Evolutionary conservation across 2,888 invertebrate genomes (phyloP).

Genomic region (Phaonia tiefii): DNA sequence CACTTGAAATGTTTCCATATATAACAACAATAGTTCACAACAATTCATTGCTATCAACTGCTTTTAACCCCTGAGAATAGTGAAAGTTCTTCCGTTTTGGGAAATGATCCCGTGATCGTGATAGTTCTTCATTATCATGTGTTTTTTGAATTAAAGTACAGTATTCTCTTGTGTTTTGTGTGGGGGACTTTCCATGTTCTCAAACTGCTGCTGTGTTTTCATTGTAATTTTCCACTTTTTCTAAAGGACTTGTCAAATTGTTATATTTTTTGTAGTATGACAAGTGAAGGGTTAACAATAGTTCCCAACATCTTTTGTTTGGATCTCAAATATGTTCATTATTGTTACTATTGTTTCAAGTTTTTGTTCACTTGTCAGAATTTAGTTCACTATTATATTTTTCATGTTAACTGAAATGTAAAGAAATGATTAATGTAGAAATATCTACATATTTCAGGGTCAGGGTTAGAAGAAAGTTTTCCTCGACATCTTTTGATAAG

Average conservation of each 20-base stretch:
- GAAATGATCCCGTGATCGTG: background rate
- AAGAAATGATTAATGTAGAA: constrained; percentile 31
- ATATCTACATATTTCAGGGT: constrained; percentile 47
- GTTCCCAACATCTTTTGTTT: constrained; percentile 5
- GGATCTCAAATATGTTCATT: constrained; percentile 1
- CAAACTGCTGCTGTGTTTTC: constrained; percentile 53
- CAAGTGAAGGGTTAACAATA: constrained; percentile 66
- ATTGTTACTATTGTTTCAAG: constrained; percentile 27
- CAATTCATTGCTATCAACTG: background rate
- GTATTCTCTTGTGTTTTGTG: constrained; percentile 39
- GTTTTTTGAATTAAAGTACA: background rate
- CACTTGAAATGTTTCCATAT: constrained; percentile 50
- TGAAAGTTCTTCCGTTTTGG: constrained; percentile 65
- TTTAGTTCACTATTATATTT: constrained; percentile 54
- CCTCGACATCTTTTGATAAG: constrained; percentile 41
- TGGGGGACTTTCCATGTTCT: constrained; percentile 55
- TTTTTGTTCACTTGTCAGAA: constrained; percentile 63
- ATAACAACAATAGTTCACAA: constrained; percentile 45
- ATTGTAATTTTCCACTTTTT: constrained; percentile 22
- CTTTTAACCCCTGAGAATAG: constrained; percentile 58
- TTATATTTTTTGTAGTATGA: constrained; percentile 43
- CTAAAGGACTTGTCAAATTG: constrained; percentile 38
- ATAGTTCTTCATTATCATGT: constrained; percentile 10
- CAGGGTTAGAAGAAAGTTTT: constrained; percentile 65
- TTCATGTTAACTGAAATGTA: constrained; percentile 28